phyloP scores from a whole-genome alignment of 2,113 vertebrate species.

The Narcine bancroftii region DNA sequence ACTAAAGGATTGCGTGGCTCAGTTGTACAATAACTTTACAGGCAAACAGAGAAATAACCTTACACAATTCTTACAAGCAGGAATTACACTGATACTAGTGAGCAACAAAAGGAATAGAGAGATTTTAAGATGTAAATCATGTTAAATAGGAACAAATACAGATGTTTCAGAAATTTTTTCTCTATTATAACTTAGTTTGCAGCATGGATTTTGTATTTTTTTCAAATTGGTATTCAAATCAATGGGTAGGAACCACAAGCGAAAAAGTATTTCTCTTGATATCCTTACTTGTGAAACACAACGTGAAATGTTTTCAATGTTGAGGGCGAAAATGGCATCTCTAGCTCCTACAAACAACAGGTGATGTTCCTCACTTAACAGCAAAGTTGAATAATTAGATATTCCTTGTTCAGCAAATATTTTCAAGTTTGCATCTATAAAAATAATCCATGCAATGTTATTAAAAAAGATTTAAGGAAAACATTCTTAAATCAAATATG shows the following conservation, averaged over 20 bases:
- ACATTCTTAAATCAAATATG: neutral
- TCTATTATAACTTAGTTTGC: neutral
- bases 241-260: neutral
- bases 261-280: neutral
- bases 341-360: constrained; percentile 61
- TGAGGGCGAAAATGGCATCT: constrained; percentile 59
- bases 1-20: neutral
- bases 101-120: neutral
- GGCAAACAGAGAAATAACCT: neutral
- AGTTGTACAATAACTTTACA: neutral
- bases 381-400: constrained; percentile 58
- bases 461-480: neutral
- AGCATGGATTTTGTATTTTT: neutral
- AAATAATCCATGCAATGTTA: neutral
- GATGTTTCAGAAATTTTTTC: neutral
- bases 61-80: neutral
- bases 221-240: neutral
- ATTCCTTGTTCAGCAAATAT: constrained; percentile 51
- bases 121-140: neutral
- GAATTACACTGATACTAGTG: neutral
- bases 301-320: constrained; percentile 54
- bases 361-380: constrained; percentile 55
- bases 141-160: neutral
- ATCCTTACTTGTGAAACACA: constrained; percentile 51
- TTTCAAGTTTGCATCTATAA: constrained; percentile 49